A percentile compares a stretch with the other conserved stretches of the same genome.
These are phyloP conservation scores for Echiichthys vipera DNA, from an alignment of 2,797 vertebrate species.

Conservation along the genomic window DNA sequence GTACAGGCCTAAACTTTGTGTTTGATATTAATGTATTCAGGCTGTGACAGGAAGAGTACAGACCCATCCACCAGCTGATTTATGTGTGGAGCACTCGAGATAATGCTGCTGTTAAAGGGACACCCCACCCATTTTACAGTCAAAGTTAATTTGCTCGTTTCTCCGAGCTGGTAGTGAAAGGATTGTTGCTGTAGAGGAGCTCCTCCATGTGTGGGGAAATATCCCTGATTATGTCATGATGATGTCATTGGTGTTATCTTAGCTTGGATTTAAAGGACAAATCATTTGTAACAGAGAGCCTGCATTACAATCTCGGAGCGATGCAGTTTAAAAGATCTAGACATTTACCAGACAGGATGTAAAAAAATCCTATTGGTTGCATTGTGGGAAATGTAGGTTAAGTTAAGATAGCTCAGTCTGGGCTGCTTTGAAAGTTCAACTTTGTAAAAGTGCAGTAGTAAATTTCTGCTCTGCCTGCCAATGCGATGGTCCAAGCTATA, in stretches of 20 bases:
- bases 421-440: background rate
- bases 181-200: background rate
- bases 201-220: background rate
- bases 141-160: background rate
- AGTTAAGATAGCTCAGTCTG: background rate
- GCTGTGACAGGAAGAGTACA: slow-evolving; percentile 11
- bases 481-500: background rate
- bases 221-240: background rate
- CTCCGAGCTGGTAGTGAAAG: background rate
- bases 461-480: background rate
- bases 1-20: slow-evolving; percentile 17
- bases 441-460: background rate
- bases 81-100: background rate
- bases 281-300: background rate
- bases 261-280: background rate
- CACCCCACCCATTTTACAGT: background rate
- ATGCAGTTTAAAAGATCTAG: background rate
- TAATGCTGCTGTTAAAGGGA: background rate
- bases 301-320: background rate
- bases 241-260: background rate
- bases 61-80: slow-evolving; percentile 14
- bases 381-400: background rate
- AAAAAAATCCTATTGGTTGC: background rate
- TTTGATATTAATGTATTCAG: slow-evolving; percentile 44
- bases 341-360: background rate